Evolutionary conservation across 2,797 vertebrate species (phyloP).

Genomic region (Otus scops): DNA sequence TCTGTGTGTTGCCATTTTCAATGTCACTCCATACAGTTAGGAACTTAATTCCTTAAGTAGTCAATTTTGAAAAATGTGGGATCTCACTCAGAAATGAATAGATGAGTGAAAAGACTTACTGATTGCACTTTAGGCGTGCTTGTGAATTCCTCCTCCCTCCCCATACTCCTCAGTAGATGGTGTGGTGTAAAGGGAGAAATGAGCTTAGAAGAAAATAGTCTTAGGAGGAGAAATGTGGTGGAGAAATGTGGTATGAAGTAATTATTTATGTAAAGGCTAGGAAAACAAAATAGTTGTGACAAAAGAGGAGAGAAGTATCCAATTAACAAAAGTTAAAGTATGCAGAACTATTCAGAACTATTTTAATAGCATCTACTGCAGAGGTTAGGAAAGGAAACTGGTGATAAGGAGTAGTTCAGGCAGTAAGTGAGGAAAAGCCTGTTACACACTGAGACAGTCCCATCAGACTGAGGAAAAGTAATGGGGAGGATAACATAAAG

Average conservation of each 20-base stretch:
- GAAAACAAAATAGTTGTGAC: not conserved
- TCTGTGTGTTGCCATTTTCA: not conserved
- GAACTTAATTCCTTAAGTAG: not conserved
- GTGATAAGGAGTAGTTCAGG: not conserved
- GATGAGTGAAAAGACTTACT: not conserved
- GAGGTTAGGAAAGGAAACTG: not conserved
- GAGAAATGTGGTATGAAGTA: not conserved
- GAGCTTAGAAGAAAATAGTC: not conserved
- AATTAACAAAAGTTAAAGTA: not conserved
- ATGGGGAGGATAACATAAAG: not conserved
- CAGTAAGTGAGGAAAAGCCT: not conserved
- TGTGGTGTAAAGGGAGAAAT: not conserved
- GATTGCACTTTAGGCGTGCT: not conserved
- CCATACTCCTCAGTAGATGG: not conserved
- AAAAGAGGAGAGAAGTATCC: not conserved
- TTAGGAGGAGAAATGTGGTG: not conserved
- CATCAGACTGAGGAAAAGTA: not conserved
- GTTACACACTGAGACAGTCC: not conserved
- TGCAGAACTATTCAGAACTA: not conserved
- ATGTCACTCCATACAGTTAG: not conserved
- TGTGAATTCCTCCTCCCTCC: not conserved
- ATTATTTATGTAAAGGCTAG: not conserved
- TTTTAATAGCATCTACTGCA: not conserved
- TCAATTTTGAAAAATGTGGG: not conserved
- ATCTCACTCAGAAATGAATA: not conserved